These are phyloP conservation scores for Dermatemys mawii DNA, from an alignment of 2,113 vertebrate genomes.

Conservation along the genomic window DNA sequence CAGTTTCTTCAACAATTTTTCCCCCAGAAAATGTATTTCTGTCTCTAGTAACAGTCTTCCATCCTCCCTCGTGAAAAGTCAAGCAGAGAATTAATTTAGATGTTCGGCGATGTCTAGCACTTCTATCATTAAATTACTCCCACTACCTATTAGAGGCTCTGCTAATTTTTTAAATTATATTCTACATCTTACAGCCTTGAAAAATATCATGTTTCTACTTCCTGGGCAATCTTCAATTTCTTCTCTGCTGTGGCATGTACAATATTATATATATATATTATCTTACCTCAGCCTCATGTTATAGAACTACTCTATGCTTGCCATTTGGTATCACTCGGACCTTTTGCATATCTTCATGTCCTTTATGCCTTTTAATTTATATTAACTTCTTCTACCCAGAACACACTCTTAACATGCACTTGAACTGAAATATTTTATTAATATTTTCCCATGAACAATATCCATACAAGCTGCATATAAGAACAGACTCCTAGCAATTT, in stretches of 20 bases:
- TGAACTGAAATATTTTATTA: background rate
- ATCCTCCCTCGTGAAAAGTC: background rate
- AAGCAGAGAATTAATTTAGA: conserved; percentile 49
- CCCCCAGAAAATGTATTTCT: background rate
- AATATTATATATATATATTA: background rate
- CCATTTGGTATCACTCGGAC: background rate
- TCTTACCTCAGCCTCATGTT: background rate
- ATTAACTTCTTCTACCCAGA: background rate
- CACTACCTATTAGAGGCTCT: background rate
- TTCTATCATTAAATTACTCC: conserved; percentile 10
- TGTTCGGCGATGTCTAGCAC: background rate
- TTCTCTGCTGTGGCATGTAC: background rate
- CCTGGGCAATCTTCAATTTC: background rate
- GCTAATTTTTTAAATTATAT: conserved; percentile 1
- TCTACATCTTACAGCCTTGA: background rate
- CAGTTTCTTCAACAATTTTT: background rate
- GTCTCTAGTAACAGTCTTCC: background rate
- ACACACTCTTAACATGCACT: background rate
- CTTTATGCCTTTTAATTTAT: background rate
- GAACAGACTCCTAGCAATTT: background rate
- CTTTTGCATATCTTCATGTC: background rate
- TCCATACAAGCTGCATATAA: background rate
- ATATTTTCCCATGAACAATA: background rate
- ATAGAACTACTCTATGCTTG: background rate
- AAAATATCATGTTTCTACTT: background rate